A percentile compares a stretch with the other conserved stretches of the same genome.
Evolutionary conservation across 2,113 vertebrate species (phyloP).

Genomic region (Symphodus melops): DNA sequence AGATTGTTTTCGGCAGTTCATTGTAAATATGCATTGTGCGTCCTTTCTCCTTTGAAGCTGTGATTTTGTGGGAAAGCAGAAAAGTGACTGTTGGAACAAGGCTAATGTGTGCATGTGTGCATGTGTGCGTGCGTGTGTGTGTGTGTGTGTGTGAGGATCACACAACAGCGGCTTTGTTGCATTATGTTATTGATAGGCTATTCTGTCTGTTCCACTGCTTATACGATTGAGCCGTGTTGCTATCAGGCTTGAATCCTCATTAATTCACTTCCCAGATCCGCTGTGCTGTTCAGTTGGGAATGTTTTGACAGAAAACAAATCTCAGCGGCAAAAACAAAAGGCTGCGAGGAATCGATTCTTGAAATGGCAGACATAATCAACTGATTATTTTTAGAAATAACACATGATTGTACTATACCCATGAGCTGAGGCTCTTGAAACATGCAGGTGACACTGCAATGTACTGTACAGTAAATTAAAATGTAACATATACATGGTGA

Average conservation of each 20-base stretch:
- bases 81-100: slow-evolving; percentile 32
- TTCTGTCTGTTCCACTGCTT: slow-evolving; percentile 43
- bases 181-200: slow-evolving; percentile 35
- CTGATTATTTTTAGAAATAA: slow-evolving; percentile 18
- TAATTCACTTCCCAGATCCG: slow-evolving; percentile 28
- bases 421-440: background rate
- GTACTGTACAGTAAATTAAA: background rate
- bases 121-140: slow-evolving; percentile 1
- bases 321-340: slow-evolving; percentile 26
- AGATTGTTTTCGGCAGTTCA: background rate
- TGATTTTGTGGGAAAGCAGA: background rate
- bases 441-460: background rate
- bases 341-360: slow-evolving; percentile 30
- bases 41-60: slow-evolving; percentile 17
- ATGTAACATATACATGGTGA: background rate
- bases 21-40: slow-evolving; percentile 8
- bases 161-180: slow-evolving; percentile 21
- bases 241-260: slow-evolving; percentile 38
- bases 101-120: background rate
- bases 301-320: slow-evolving; percentile 47
- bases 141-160: slow-evolving; percentile 7
- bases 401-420: background rate
- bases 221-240: slow-evolving; percentile 22
- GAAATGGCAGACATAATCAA: slow-evolving; percentile 28
- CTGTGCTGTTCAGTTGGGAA: slow-evolving; percentile 20